phyloP scores from a whole-genome alignment of 2,113 vertebrate species.

The Chloroceryle aenea region DNA sequence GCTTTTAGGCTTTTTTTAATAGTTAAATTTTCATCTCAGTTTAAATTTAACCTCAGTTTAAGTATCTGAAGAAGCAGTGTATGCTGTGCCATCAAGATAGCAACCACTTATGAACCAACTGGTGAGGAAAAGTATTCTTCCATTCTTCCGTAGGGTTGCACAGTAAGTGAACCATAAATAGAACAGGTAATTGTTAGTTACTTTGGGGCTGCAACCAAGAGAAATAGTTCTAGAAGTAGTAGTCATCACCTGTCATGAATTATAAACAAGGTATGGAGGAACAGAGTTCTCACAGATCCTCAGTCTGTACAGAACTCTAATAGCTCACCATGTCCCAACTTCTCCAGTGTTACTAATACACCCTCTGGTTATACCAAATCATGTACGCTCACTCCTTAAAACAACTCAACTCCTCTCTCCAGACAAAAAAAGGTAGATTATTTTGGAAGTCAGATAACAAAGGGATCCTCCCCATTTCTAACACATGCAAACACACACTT shows the following conservation, averaged over 20 bases:
- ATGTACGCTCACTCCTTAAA: not conserved
- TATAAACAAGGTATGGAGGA: not conserved
- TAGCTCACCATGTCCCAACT: not conserved
- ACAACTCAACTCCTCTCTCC: not conserved
- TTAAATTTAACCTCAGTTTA: not conserved
- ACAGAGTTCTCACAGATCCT: not conserved
- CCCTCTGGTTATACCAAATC: not conserved
- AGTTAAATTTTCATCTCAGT: not conserved
- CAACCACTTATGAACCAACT: not conserved
- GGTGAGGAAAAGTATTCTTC: not conserved
- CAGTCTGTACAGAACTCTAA: not conserved
- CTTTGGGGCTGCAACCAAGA: not conserved
- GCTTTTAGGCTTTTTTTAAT: not conserved
- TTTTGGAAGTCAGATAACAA: not conserved
- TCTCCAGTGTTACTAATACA: not conserved
- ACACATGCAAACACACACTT: not conserved
- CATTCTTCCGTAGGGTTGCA: not conserved
- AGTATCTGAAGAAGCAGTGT: not conserved
- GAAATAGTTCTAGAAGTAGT: not conserved
- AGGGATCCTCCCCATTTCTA: not conserved
- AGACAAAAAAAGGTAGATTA: rapidly evolving
- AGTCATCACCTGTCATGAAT: not conserved
- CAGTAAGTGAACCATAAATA: not conserved
- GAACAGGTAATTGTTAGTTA: not conserved
- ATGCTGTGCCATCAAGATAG: not conserved